phyloP scores from a whole-genome alignment of 2,113 vertebrate species.

The Gallinago undulata region DNA sequence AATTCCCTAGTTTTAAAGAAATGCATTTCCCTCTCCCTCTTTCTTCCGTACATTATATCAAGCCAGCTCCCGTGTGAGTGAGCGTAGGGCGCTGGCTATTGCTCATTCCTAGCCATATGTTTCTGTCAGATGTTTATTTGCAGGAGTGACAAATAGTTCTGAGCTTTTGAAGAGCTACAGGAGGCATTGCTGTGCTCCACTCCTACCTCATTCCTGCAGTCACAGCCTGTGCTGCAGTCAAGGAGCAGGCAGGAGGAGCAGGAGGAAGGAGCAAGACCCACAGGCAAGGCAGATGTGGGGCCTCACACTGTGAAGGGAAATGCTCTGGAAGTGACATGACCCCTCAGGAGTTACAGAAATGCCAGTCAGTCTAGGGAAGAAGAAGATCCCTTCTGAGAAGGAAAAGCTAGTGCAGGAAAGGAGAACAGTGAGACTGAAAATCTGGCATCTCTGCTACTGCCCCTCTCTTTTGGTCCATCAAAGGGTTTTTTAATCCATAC shows the following conservation, averaged over 20 bases:
- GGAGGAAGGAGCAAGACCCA: background rate
- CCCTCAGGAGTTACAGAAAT: background rate
- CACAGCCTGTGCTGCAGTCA: background rate
- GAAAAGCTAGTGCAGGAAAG: background rate
- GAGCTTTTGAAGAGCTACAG: background rate
- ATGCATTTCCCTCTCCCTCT: background rate
- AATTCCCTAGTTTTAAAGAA: background rate
- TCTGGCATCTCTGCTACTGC: background rate
- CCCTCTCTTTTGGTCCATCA: background rate
- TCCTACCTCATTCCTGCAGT: background rate
- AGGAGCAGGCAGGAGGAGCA: background rate
- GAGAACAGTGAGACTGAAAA: background rate
- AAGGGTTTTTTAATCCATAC: background rate
- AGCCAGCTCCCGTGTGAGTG: background rate
- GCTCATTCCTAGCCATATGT: conserved; percentile 38
- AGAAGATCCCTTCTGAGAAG: background rate
- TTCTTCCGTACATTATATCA: background rate
- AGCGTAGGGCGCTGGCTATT: background rate
- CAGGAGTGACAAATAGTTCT: background rate
- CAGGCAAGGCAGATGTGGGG: background rate
- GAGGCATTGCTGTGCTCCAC: background rate
- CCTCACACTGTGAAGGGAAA: background rate
- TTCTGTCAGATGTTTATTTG: conserved; percentile 34
- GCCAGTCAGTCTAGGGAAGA: background rate
- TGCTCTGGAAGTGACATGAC: background rate